Evolutionary conservation across 2,113 vertebrate species (phyloP).

Genomic region (Saccopteryx bilineata): DNA sequence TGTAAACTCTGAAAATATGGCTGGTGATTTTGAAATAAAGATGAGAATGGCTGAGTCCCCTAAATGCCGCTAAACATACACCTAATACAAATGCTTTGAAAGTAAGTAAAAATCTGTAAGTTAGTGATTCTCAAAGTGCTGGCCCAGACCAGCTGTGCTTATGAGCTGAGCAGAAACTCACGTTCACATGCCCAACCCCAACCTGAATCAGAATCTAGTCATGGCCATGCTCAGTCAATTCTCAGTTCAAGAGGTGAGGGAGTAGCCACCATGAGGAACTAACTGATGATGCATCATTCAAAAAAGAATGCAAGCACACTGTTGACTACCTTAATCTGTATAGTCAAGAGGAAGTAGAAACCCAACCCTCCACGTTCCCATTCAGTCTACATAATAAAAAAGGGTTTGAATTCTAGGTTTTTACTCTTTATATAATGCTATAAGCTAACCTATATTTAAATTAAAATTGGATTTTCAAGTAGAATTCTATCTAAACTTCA

Average conservation of each 20-base stretch:
- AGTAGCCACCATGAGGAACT: background rate
- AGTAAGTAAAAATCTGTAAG: background rate
- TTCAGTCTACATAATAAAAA: background rate
- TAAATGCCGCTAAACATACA: background rate
- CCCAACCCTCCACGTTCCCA: background rate
- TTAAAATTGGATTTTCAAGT: slow-evolving; percentile 59
- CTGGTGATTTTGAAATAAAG: slow-evolving; percentile 58
- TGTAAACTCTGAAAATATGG: slow-evolving; percentile 21
- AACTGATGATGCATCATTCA: background rate
- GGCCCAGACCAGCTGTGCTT: background rate
- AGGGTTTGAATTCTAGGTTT: slow-evolving; percentile 3
- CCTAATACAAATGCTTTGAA: background rate
- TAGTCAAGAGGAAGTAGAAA: background rate
- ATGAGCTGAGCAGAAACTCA: background rate
- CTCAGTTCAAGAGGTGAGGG: background rate
- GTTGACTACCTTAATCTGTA: background rate
- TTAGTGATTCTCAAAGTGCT: background rate
- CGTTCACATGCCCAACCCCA: fast-evolving
- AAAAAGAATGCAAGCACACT: background rate
- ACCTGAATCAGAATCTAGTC: background rate
- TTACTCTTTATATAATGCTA: background rate
- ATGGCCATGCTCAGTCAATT: background rate
- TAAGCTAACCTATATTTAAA: background rate
- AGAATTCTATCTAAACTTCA: slow-evolving; percentile 59
- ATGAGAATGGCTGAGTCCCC: background rate